Evolutionary conservation across 2,888 invertebrate genomes (phyloP).

Genomic region (Lamellibrachia columna): DNA sequence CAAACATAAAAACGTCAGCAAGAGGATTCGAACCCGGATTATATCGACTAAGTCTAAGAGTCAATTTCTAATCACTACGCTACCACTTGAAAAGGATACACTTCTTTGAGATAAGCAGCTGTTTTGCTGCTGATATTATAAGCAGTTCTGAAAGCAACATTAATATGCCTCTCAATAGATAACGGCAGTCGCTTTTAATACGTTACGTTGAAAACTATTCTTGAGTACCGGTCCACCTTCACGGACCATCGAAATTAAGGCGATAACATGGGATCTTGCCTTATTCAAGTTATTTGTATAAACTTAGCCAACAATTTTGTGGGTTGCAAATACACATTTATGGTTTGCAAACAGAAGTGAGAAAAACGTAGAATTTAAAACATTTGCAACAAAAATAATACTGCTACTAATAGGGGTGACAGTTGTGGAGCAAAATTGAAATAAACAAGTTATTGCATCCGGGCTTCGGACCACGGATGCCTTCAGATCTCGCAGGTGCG

Average conservation of each 20-base stretch:
- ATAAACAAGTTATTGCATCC: not conserved
- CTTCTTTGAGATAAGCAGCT: not conserved
- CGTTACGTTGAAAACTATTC: not conserved
- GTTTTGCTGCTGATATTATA: not conserved
- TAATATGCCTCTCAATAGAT: not conserved
- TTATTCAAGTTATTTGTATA: not conserved
- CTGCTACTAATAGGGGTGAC: not conserved
- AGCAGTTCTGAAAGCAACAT: not conserved
- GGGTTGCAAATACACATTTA: not conserved
- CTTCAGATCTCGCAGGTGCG: not conserved
- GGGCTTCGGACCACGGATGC: not conserved
- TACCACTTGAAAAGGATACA: not conserved
- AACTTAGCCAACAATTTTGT: not conserved
- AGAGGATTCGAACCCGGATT: too few species aligned
- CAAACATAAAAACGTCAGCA: too few species aligned
- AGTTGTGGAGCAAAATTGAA: not conserved
- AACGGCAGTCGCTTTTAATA: too few species aligned
- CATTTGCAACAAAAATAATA: not conserved
- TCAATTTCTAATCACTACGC: too few species aligned
- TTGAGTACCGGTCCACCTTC: not conserved
- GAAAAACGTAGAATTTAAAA: not conserved
- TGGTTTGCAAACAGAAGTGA: not conserved
- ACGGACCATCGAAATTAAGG: not conserved
- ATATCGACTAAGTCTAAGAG: too few species aligned
- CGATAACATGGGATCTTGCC: not conserved